Evolutionary conservation across 1,140 invertebrate genomes (phyloP), one percentile per base, ranked within the genome.

Genomic region (Aphelinus certus): DNA sequence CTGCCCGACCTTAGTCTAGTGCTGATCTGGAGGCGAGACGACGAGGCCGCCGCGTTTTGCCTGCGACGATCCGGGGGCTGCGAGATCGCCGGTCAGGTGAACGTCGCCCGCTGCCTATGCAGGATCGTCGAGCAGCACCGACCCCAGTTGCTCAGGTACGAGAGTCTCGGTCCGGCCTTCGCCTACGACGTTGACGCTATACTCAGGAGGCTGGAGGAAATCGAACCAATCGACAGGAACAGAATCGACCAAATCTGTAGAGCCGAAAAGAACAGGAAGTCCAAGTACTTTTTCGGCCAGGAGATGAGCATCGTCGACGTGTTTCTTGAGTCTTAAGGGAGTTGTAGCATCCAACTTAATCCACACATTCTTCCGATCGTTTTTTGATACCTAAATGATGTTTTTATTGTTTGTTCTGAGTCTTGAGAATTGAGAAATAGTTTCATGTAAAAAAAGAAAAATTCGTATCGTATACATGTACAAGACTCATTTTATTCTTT

Each of bases 51-150:
- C 3, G 42, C 53, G 0, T 63, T 51, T 42, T 53, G 53, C 48
- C 47, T 76, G 6, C 64, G 43, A 4, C 79, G 88, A 0, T 78
- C 82, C 48, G 82, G 81, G 43, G 79, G 79, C 4, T 78, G 75
- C 9, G 83, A 89, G 61, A 88, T 92, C 53, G 60, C 79, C 42
- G 91, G 91, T 0, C 84, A 89, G 76, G 84, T 88, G 7, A 91
- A 90, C 68, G 84, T 91, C 63, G 88, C 87, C 9, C 81, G 90
- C 7, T 91, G 89, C 67, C 79, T 92, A 1, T 86, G 86, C 77
- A 88, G 90, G 5, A 69, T 90, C 2, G 77, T 91, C 1, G 86
- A 88, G 76, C 81, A 81, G 2, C 76, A 46, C 10, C 76, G 78
- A n/a, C 76, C 79, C 1, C 69, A 76, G 3, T 42, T 86, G n/a